Evolutionary conservation across 2,113 vertebrate genomes (phyloP).

Genomic region (cat (Felis catus)): F.catus_Fca126_mat1.0 CM031411.1:35871001-35871500

Average conservation of each 20-base stretch:
- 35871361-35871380: conserved; percentile 6
- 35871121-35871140: background rate
- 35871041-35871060: conserved; percentile 30
- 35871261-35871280: background rate
- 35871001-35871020: background rate
- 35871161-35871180: background rate
- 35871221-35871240: background rate
- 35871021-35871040: conserved; percentile 9
- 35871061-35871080: conserved; percentile 17
- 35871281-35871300: background rate
- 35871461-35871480: conserved; percentile 22
- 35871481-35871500: conserved; percentile 2
- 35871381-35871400: background rate
- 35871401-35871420: background rate
- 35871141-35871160: background rate
- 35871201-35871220: background rate
- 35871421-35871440: conserved; percentile 38
- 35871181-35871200: background rate
- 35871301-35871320: conserved; percentile 32
- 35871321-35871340: background rate
- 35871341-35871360: conserved; percentile 13
- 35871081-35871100: conserved; percentile 32
- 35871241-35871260: background rate
- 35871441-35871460: conserved; percentile 4
- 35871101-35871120: background rate